Evolutionary conservation across 2,113 vertebrate genomes (phyloP).

Genomic region (Brachyistius frenatus): DNA sequence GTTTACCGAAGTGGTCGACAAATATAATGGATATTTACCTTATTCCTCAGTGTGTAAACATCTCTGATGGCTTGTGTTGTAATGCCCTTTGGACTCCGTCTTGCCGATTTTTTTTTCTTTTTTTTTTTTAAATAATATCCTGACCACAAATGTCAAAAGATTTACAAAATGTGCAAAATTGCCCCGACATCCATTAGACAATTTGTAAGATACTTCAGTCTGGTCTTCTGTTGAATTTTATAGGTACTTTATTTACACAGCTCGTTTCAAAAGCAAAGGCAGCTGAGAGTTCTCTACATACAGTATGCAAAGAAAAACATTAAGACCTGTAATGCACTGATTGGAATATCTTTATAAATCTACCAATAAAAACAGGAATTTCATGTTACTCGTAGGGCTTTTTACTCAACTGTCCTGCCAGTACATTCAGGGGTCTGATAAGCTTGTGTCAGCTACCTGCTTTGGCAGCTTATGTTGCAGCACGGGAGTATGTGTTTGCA

Average conservation of each 20-base stretch:
- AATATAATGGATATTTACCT: background rate
- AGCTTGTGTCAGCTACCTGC: conserved; percentile 32
- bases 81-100: background rate
- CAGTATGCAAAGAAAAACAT: background rate
- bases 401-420: background rate
- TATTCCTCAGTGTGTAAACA: background rate
- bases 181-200: background rate
- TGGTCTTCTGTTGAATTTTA: background rate
- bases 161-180: no score
- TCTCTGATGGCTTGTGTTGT: background rate
- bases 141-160: no score
- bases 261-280: background rate
- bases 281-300: background rate
- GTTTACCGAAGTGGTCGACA: background rate
- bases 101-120: background rate
- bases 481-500: conserved; percentile 15
- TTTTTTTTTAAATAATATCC: background rate
- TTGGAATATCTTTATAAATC: no score
- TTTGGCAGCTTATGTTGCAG: conserved; percentile 32
- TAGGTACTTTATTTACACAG: background rate
- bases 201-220: background rate
- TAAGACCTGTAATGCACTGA: no score
- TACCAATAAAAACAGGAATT: no score
- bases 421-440: conserved; percentile 29
- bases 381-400: background rate